Evolutionary conservation across 2,113 vertebrate genomes (phyloP).

Genomic region (Asarcornis scutulata): DNA sequence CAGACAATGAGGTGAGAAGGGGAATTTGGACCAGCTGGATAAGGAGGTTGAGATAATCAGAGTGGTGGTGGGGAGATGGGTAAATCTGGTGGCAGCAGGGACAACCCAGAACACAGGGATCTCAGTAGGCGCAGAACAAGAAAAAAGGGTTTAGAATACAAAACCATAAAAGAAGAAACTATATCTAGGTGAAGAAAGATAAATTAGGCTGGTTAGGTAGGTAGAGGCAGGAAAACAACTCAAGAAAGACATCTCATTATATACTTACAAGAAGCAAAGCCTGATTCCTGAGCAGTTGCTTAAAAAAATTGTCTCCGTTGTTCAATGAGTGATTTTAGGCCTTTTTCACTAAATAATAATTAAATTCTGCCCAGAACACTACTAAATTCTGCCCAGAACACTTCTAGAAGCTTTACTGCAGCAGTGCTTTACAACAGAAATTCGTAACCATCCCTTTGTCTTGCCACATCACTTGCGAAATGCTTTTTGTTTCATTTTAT

Average conservation of each 20-base stretch:
- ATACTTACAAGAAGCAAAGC: not conserved
- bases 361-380: not conserved
- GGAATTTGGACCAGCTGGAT: too few relatives aligned
- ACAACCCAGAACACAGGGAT: too few relatives aligned
- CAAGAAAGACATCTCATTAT: too few relatives aligned
- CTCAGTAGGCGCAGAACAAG: too few relatives aligned
- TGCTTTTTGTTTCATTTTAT: not conserved
- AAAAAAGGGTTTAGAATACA: too few relatives aligned
- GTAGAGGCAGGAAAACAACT: not conserved
- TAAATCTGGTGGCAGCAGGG: too few relatives aligned
- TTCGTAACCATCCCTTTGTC: not conserved
- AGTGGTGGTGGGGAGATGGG: too few relatives aligned
- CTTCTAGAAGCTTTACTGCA: not conserved
- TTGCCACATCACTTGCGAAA: not conserved
- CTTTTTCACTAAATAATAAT: not conserved
- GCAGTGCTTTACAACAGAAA: not conserved
- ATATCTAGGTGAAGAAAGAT: too few relatives aligned
- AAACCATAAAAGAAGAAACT: too few relatives aligned
- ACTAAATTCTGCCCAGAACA: not conserved
- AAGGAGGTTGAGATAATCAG: too few relatives aligned
- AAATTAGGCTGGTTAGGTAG: too few relatives aligned
- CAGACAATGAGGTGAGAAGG: too few relatives aligned
- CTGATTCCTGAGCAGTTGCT: not conserved
- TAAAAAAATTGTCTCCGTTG: not conserved
- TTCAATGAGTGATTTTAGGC: not conserved